Percentiles rank a stretch among this genome's conserved stretches.
phyloP scores from a whole-genome alignment of 1,140 invertebrate species.

The Aporrectodea caliginosa region DNA sequence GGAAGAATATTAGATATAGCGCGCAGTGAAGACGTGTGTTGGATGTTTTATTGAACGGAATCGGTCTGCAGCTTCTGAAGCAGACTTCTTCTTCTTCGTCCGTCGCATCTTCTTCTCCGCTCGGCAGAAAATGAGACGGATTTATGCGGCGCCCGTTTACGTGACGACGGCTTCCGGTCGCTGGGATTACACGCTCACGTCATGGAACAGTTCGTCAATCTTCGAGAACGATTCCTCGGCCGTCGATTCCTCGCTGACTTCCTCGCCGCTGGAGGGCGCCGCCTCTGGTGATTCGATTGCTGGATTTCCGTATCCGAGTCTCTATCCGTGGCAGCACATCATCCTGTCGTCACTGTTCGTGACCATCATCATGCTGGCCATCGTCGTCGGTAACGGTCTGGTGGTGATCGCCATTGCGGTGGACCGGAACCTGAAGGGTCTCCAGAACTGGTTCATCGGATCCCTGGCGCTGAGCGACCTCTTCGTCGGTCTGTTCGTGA shows the following conservation, averaged over 20 bases:
- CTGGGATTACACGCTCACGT: too few relatives aligned
- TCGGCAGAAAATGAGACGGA: too few relatives aligned
- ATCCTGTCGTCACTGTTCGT: conserved; percentile 83
- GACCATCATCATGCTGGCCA: conserved; percentile 88
- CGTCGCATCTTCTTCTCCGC: too few relatives aligned
- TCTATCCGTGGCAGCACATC: conserved; percentile 79
- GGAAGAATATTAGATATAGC: too few relatives aligned
- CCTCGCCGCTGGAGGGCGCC: too few relatives aligned
- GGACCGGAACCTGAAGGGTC: conserved; percentile 73
- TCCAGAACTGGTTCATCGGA: conserved; percentile 97
- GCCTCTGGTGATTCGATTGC: neutral
- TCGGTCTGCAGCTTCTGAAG: too few relatives aligned
- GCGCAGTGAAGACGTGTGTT: too few relatives aligned
- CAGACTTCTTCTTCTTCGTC: too few relatives aligned
- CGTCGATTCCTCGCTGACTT: neutral
- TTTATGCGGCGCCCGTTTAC: too few relatives aligned
- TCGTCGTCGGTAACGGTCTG: conserved; percentile 95
- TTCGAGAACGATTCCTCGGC: neutral
- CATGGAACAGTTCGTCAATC: neutral
- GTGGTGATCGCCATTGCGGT: conserved; percentile 91
- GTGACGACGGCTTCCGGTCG: too few relatives aligned
- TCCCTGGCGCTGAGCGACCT: conserved; percentile 93
- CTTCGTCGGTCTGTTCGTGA: conserved; percentile 87
- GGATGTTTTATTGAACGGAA: too few relatives aligned
- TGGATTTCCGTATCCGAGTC: conserved; percentile 70